Evolutionary conservation across 2,113 vertebrate species (phyloP).

Genomic region (Pogona vitticeps): DNA sequence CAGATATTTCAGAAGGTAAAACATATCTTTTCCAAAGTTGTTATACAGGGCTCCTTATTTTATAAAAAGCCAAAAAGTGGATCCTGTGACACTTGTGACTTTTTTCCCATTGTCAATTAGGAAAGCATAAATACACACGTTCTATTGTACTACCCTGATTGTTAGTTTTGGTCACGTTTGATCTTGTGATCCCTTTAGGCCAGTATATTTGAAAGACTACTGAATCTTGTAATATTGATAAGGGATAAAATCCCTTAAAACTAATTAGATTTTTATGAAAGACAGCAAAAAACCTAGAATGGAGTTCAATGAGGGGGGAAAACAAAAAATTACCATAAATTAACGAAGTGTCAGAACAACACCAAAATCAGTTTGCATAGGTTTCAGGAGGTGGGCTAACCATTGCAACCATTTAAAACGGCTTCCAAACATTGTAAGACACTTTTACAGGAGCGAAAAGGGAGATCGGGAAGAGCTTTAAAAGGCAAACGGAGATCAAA

Average conservation of each 20-base stretch:
- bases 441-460: too few species aligned
- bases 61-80: background rate
- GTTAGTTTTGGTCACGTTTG: background rate
- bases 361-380: too few species aligned
- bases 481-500: too few species aligned
- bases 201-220: background rate
- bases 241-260: background rate
- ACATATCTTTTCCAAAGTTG: background rate
- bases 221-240: accelerated
- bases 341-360: too few species aligned
- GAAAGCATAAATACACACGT: background rate
- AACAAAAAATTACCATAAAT: too few species aligned
- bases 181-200: background rate
- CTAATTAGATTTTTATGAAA: conserved; percentile 5
- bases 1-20: conserved; percentile 1
- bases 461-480: too few species aligned
- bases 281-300: background rate
- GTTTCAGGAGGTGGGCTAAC: too few species aligned
- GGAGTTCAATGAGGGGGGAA: too few species aligned
- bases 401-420: too few species aligned
- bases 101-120: conserved; percentile 28
- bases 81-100: background rate
- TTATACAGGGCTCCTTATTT: background rate
- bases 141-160: background rate
- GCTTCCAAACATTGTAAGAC: too few species aligned